Evolutionary conservation across 1,140 invertebrate genomes (phyloP).

Genomic region (Cephus cinctus): DNA sequence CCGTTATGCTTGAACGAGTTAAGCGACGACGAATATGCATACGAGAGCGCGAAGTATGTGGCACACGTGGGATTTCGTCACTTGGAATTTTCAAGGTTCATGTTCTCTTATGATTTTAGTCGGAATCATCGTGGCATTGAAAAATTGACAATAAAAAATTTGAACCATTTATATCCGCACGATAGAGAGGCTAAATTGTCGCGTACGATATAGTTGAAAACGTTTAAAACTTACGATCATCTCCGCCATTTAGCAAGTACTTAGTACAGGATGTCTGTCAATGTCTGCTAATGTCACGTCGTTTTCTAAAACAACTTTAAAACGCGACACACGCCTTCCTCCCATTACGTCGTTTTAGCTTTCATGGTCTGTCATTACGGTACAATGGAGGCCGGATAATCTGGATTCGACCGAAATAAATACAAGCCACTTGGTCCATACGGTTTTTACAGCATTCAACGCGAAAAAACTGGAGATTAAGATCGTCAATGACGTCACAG

Average conservation of each 20-base stretch:
- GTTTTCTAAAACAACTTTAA: conserved; percentile 42
- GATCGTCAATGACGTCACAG: no score
- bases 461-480: no score
- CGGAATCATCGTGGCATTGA: no score
- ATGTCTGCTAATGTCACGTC: conserved; percentile 33
- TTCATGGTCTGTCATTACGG: conserved; percentile 27
- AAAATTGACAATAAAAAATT: background rate
- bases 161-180: background rate
- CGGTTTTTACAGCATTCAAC: no score
- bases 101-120: no score
- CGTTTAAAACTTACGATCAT: conserved; percentile 13
- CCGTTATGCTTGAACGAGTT: no score
- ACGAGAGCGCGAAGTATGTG: no score
- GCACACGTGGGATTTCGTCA: no score
- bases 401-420: no score
- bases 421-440: no score
- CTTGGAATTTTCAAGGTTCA: no score
- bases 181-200: background rate
- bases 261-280: conserved; percentile 48
- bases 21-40: no score
- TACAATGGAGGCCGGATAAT: conserved; percentile 2
- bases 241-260: conserved; percentile 38
- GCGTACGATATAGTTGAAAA: background rate
- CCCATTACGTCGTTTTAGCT: conserved; percentile 35
- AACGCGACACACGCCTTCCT: conserved; percentile 33